phyloP scores from a whole-genome alignment of 2,888 invertebrate species.

The Zaprionus obscuricornis region DNA sequence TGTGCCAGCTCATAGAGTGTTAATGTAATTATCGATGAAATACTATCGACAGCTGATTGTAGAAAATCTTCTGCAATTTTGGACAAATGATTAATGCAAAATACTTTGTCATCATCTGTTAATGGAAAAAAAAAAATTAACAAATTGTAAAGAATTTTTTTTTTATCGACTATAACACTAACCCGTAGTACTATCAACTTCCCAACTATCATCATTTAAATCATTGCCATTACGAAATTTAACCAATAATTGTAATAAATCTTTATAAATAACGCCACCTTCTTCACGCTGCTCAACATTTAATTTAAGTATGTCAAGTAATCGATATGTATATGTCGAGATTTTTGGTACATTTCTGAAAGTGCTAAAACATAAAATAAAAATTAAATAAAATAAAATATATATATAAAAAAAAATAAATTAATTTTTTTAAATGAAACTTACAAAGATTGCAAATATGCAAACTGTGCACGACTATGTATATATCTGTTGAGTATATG shows the following conservation, averaged over 20 bases:
- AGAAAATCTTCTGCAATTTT: constrained; percentile 75
- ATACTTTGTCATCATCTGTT: constrained; percentile 70
- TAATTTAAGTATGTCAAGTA: constrained; percentile 77
- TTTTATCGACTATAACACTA: background rate
- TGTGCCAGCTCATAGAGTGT: constrained; percentile 83
- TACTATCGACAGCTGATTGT: constrained; percentile 79
- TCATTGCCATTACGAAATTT: constrained; percentile 82
- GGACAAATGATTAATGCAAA: constrained; percentile 78
- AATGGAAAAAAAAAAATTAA: no score
- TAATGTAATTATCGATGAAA: constrained; percentile 82
- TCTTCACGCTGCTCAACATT: constrained; percentile 83
- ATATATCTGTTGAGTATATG: constrained; percentile 70
- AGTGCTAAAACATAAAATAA: constrained; percentile 47
- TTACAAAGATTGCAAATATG: constrained; percentile 64
- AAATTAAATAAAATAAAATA: background rate
- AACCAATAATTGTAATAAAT: constrained; percentile 84
- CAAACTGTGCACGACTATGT: constrained; percentile 26
- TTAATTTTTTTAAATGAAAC: constrained; percentile 27
- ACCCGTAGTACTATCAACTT: constrained; percentile 69
- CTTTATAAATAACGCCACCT: constrained; percentile 82
- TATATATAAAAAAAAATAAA: background rate
- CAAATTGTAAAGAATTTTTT: fast-evolving
- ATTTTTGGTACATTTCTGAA: constrained; percentile 64
- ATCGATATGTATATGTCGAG: constrained; percentile 69
- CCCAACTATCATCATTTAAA: constrained; percentile 69